A percentile compares a stretch with the other conserved stretches of the same genome.
Conservation (phyloP, 2,113 vertebrate species). For the Chloebia gouldiae region DNA sequence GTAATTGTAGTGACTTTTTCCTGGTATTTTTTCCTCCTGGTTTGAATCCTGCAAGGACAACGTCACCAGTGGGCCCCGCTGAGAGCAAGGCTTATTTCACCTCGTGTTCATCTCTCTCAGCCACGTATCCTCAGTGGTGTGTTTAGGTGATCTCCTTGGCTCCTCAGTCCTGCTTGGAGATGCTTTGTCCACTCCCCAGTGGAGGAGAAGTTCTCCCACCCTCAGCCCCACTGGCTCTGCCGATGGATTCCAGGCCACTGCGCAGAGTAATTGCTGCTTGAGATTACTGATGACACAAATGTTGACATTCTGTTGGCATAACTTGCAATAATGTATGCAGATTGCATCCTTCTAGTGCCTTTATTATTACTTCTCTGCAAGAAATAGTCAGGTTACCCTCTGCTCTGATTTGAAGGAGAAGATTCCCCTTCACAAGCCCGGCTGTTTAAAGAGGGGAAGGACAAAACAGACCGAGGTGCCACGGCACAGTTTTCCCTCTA, state of each 20-base stretch:
- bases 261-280: slow-evolving; percentile 70
- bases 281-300: slow-evolving; percentile 79
- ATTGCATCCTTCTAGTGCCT: slow-evolving; percentile 77
- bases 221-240: slow-evolving; percentile 24
- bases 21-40: background rate
- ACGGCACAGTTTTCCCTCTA: background rate
- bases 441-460: slow-evolving; percentile 26
- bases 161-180: background rate
- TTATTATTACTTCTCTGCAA: slow-evolving; percentile 78
- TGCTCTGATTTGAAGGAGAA: slow-evolving; percentile 73
- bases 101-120: background rate
- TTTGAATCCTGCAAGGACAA: background rate
- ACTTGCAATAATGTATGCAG: slow-evolving; percentile 82
- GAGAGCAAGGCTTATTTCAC: background rate
- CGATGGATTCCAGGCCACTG: slow-evolving; percentile 60
- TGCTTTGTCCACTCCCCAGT: background rate
- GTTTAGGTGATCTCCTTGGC: background rate
- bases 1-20: background rate
- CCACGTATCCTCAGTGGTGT: background rate
- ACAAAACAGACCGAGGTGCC: background rate
- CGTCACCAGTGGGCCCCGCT: background rate
- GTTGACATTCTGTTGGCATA: slow-evolving; percentile 84
- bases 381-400: slow-evolving; percentile 76
- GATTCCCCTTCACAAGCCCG: slow-evolving; percentile 16
- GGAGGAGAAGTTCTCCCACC: slow-evolving; percentile 7